Percentiles rank a stretch among this genome's conserved stretches.
phyloP scores from a whole-genome alignment of 2,113 vertebrate species.

The Hylia prasina region DNA sequence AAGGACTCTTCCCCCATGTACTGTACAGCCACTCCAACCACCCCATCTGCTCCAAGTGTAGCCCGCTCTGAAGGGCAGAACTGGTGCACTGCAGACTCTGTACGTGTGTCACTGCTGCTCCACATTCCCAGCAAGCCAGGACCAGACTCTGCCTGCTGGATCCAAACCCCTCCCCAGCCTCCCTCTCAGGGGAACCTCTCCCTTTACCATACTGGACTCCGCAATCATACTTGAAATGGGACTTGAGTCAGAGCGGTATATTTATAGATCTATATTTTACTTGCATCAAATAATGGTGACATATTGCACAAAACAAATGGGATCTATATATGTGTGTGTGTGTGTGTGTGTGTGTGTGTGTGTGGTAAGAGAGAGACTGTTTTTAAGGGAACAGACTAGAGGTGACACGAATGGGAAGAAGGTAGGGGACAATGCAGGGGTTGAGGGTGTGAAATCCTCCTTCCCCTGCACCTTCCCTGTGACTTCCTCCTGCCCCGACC shows the following conservation, averaged over 20 bases:
- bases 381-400: constrained; percentile 3
- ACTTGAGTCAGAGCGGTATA: constrained; percentile 60
- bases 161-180: constrained; percentile 1
- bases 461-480: neutral
- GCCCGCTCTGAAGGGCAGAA: constrained; percentile 21
- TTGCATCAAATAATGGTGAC: constrained; percentile 63
- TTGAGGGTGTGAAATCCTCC: neutral
- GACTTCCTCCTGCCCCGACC: neutral
- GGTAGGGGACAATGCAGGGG: neutral
- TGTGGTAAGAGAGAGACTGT: neutral
- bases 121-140: constrained; percentile 35
- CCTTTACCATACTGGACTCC: constrained; percentile 49
- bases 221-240: constrained; percentile 68
- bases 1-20: constrained; percentile 11
- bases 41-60: neutral
- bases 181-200: constrained; percentile 60
- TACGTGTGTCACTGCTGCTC: constrained; percentile 11
- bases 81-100: constrained; percentile 13
- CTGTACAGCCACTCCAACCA: constrained; percentile 7
- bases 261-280: constrained; percentile 71
- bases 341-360: neutral
- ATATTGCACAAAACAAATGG: constrained; percentile 59
- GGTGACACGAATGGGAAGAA: neutral
- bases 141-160: constrained; percentile 43
- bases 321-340: neutral